Conservation (phyloP, 1,140 invertebrate genomes). For the Tetramorium simillimum region DNA sequence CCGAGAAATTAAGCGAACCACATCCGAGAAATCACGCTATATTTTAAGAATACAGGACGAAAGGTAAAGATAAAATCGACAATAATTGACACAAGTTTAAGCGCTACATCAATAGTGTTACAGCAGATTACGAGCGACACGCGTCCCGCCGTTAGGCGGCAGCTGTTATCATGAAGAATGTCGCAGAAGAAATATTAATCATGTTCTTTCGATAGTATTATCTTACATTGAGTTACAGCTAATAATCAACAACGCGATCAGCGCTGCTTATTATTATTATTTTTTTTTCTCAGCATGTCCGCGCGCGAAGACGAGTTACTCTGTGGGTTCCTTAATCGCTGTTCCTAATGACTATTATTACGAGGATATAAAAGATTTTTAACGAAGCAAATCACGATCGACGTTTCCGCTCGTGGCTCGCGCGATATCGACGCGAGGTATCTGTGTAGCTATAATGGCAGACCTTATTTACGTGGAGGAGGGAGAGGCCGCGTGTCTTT, state of each 20-base stretch:
- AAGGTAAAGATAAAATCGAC: not conserved
- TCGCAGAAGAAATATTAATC: conserved; percentile 12
- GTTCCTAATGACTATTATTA: conserved; percentile 45
- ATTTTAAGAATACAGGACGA: not conserved
- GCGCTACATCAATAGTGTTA: not conserved
- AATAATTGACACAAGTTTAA: not conserved
- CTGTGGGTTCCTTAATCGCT: conserved; percentile 16
- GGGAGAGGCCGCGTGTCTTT: not conserved
- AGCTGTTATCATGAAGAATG: conserved; percentile 5
- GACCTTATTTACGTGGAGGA: not conserved
- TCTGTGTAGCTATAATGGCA: not conserved
- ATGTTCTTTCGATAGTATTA: conserved; percentile 31
- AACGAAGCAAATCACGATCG: not conserved
- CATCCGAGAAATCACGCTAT: conserved; percentile 14
- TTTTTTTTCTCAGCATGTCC: not conserved
- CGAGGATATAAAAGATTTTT: conserved; percentile 31
- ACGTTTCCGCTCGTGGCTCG: not conserved
- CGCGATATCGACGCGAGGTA: not conserved
- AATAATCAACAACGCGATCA: conserved; percentile 30
- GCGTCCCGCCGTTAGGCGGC: not conserved
- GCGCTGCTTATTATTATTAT: conserved; percentile 12
- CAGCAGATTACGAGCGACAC: not conserved
- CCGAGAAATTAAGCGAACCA: not conserved
- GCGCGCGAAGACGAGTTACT: not conserved
- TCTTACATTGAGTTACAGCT: conserved; percentile 38